phyloP scores from a whole-genome alignment of 2,888 invertebrate species.

The Leptinotarsa haldemani region DNA sequence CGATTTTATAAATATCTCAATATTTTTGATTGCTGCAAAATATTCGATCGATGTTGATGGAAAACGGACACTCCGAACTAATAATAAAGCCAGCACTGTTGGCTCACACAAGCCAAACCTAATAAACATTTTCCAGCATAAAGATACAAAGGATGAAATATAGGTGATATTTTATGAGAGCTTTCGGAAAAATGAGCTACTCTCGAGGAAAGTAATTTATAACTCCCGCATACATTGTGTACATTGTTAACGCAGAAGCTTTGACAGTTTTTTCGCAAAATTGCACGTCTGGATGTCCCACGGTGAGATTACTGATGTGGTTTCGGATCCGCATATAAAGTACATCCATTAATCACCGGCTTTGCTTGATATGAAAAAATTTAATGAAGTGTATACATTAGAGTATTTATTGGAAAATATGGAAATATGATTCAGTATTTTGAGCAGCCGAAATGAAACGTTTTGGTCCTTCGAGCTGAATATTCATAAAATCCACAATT shows the following conservation, averaged over 20 bases:
- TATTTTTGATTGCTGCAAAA: not conserved
- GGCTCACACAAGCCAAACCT: not conserved
- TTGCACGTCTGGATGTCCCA: conserved; percentile 10
- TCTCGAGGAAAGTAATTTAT: conserved; percentile 22
- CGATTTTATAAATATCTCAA: not conserved
- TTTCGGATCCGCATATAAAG: conserved; percentile 5
- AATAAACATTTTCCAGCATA: conserved; percentile 18
- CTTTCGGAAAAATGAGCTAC: conserved; percentile 20
- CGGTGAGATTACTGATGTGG: conserved; percentile 16
- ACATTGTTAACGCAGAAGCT: conserved; percentile 14
- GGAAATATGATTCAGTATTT: no score
- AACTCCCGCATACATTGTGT: conserved; percentile 21
- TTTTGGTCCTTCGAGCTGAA: no score
- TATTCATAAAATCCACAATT: no score
- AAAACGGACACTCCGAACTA: not conserved
- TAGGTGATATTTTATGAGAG: conserved; percentile 19
- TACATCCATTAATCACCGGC: conserved; percentile 14
- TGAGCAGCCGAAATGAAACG: no score
- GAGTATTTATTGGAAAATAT: not conserved
- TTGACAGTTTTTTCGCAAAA: conserved; percentile 22
- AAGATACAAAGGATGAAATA: conserved; percentile 18
- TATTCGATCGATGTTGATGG: not conserved
- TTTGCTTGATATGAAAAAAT: not conserved
- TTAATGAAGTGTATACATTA: not conserved
- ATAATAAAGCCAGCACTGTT: not conserved